Evolutionary conservation across 2,113 vertebrate genomes (phyloP), one percentile per base, ranked within the genome.

Genomic region (Aythya baeri): DNA sequence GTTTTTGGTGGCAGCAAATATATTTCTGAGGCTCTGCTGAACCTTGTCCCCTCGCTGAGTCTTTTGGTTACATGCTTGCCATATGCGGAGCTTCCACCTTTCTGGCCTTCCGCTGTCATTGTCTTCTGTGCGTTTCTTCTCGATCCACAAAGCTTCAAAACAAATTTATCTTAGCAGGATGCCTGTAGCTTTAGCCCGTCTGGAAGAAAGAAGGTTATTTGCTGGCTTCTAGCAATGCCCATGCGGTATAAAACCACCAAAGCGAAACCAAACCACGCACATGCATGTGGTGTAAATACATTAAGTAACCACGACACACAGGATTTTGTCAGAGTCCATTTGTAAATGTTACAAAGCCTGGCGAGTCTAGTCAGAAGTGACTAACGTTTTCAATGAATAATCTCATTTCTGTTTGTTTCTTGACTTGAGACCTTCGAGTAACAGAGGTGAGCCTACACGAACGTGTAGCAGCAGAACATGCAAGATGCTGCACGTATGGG

Each of bases 181-280:
- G 25, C 73, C 2, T 1, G 14, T 54, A 52, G 32, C 29, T 63
- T 72, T 57, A 46, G 34, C 65, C 20, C 41, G 2, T 68, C 1
- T 1, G 61, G 22, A 58, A 78, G 16, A 68, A 76, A 32, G 11
- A 76, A 61, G 13, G 11, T 65, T 61, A 26, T 67, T 85, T 0
- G 0, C 32, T 29, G 14, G 16, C 34, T 75, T 83, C 58, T 91
- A 4, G 5, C 13, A 52, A 5, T 87, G 62, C 15, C 44, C 9
- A 0, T n/a, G 23, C 36, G 61, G 50, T 61, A n/a, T 41, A 44
- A 59, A 94, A 21, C 7, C 57, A 50, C 8, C 0, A 0, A 59
- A 86, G n/a, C 49, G 74, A 86, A 86, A 11, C 0, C 0, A 57
- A 34, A 17, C 25, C 17, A 6, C 3, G 18, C 0, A 0, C 3